Base-by-base conservation (phyloP, 2,797 vertebrate genomes). In the Columba guinea region DNA sequence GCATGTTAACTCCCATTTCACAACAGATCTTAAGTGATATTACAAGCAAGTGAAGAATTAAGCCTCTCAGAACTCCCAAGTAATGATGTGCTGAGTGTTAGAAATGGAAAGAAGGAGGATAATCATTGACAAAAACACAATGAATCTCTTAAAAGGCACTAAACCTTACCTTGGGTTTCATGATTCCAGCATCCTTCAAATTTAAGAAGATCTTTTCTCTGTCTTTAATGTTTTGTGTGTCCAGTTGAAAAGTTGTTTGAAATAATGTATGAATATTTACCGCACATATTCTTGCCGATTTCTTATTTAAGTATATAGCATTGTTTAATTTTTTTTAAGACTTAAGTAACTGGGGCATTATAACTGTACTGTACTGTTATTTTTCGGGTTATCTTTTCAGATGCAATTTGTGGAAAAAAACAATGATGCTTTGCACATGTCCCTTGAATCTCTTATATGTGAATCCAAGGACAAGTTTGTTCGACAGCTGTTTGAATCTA, bases 341-440 rank as follows among this genome's bases (percentile, higher is more conserved):
- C 27, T 44, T 14, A 30, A 41, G 10, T 49, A 58, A 58, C 21
- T 82, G 53, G 14, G 6, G 4, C 44, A 70, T 23, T 74, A 41
- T 85, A 87, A 46, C 9, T 56, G 44, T 44, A 82, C 27, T 12
- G 23, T 63, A 12, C 7, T 68, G 7, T 80, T 84, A 14, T 81
- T 75, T 91, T 52, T 59, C 65, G 85, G 10, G 13, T 64, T 95
- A 91, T 92, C 79, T 97, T 97, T 96, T 91, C 98, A 99, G 99
- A 99, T 96, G 83, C 98, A 99, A 94, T 99, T 99, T 96, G 99
- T 99, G 98, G 99, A 99, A 97, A 99, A 99, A 98, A 99, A 99
- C 97, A 99, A 99, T 39, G 99, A 99, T 51, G 99, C 99, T 7
- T 98, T 99, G 86, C 99, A 99, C 96, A 99, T 99, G 99, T 99